Evolutionary conservation across 2,888 invertebrate genomes (phyloP).

Genomic region (Drosophila quinaria): DNA sequence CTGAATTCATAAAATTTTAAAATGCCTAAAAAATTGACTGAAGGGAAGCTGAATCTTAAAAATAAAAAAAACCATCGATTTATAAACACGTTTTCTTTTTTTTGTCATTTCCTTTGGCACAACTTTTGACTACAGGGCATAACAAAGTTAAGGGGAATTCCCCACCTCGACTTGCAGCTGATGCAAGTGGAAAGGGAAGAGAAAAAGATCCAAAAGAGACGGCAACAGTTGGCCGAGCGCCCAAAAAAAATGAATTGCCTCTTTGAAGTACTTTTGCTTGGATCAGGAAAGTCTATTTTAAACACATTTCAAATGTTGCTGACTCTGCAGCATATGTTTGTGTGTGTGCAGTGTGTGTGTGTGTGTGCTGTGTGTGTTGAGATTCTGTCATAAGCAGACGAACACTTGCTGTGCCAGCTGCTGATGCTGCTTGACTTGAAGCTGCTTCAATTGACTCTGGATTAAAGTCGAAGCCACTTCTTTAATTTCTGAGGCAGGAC

Average conservation of each 20-base stretch:
- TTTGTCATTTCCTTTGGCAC: not conserved
- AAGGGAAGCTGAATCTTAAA: too few relatives aligned
- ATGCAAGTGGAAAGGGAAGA: not conserved
- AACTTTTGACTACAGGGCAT: conserved; percentile 18
- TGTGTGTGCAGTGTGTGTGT: conserved; percentile 18
- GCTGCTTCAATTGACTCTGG: conserved; percentile 26
- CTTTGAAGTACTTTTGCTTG: conserved; percentile 47
- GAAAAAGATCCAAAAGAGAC: conserved; percentile 7
- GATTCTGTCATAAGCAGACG: conserved; percentile 39
- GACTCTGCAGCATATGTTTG: conserved; percentile 35
- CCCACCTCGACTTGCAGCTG: conserved; percentile 1
- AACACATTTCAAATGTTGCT: conserved; percentile 55
- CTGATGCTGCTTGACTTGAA: conserved; percentile 17
- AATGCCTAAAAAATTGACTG: too few relatives aligned
- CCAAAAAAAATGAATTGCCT: conserved; percentile 41
- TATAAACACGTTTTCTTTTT: not conserved
- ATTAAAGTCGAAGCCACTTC: conserved; percentile 50
- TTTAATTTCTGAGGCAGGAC: conserved; percentile 66
- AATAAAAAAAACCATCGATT: not conserved
- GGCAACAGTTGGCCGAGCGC: conserved; percentile 49
- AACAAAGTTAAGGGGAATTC: not conserved
- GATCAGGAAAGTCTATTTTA: conserved; percentile 48
- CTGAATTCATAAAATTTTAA: too few relatives aligned
- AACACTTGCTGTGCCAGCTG: conserved; percentile 27
- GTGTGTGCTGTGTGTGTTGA: conserved; percentile 26